Conservation (phyloP, 2,113 vertebrate species). For the Gracilinanus agilis region DNA sequence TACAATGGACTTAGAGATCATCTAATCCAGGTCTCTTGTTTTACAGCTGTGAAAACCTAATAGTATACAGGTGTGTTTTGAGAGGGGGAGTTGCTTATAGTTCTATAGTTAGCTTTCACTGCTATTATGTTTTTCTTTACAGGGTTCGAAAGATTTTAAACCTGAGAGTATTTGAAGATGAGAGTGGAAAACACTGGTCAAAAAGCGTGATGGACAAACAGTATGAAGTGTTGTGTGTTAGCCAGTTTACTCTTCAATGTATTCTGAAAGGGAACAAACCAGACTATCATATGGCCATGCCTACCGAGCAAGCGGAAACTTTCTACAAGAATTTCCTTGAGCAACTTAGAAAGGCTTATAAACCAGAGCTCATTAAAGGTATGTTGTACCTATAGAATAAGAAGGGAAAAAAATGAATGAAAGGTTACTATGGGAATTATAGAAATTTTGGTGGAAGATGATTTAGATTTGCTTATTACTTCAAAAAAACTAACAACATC, state of each 20-base stretch:
- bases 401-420: not conserved
- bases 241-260: slow-evolving; percentile 98
- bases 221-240: slow-evolving; percentile 95
- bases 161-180: slow-evolving; percentile 95
- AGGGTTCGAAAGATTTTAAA: slow-evolving; percentile 98
- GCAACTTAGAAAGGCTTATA: slow-evolving; percentile 91
- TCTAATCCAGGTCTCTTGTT: not conserved
- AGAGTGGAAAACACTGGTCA: slow-evolving; percentile 93
- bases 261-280: slow-evolving; percentile 98
- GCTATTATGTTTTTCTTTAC: slow-evolving; percentile 49
- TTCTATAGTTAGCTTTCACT: slow-evolving; percentile 18
- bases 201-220: slow-evolving; percentile 95
- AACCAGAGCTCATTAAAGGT: slow-evolving; percentile 95
- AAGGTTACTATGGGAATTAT: not conserved
- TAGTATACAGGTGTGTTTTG: not conserved
- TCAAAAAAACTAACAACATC: not conserved
- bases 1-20: not conserved
- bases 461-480: not conserved
- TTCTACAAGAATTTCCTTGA: slow-evolving; percentile 95
- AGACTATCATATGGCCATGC: slow-evolving; percentile 96
- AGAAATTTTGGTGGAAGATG: not conserved
- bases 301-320: slow-evolving; percentile 91
- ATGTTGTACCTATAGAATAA: slow-evolving; percentile 18
- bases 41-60: not conserved
- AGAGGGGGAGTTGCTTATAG: not conserved